These are phyloP conservation scores for Mesochorus sp. DNA, from an alignment of 2,888 invertebrate species.

Conservation along the genomic window DNA sequence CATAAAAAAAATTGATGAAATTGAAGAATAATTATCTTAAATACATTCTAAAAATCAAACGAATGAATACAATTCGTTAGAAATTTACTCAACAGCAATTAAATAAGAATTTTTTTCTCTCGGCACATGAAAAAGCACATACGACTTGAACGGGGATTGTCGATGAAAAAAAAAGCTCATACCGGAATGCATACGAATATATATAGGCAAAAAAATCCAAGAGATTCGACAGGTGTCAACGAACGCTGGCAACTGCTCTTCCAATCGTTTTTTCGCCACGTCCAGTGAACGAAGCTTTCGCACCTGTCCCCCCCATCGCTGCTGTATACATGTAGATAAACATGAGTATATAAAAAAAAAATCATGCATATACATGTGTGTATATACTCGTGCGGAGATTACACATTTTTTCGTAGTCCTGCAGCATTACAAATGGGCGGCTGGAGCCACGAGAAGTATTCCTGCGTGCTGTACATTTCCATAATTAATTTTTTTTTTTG, in stretches of 20 bases:
- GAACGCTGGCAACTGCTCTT: conserved; percentile 63
- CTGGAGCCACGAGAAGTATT: conserved; percentile 17
- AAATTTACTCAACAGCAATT: too few relatives aligned
- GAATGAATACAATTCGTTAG: too few relatives aligned
- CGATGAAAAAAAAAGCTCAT: too few relatives aligned
- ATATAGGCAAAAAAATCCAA: conserved; percentile 68
- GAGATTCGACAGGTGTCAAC: conserved; percentile 79
- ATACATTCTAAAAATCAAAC: too few relatives aligned
- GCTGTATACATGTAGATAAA: conserved; percentile 26
- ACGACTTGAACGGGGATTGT: too few relatives aligned
- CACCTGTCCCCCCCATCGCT: conserved; percentile 61
- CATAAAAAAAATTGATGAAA: too few relatives aligned
- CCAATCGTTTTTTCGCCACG: conserved; percentile 56
- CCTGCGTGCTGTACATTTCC: conserved; percentile 5
- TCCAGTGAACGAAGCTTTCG: conserved; percentile 45
- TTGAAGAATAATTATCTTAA: too few relatives aligned
- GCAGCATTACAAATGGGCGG: not conserved
- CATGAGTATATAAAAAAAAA: too few relatives aligned
- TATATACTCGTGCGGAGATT: conserved; percentile 47
- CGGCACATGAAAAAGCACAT: too few relatives aligned
- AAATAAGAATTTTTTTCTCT: too few relatives aligned
- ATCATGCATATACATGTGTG: too few relatives aligned
- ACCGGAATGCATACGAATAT: not conserved
- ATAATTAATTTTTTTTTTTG: conserved; percentile 33
- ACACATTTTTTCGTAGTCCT: conserved; percentile 42